Base-by-base conservation (phyloP, 2,797 vertebrate species). In the Acanthurus leucopareius region DNA sequence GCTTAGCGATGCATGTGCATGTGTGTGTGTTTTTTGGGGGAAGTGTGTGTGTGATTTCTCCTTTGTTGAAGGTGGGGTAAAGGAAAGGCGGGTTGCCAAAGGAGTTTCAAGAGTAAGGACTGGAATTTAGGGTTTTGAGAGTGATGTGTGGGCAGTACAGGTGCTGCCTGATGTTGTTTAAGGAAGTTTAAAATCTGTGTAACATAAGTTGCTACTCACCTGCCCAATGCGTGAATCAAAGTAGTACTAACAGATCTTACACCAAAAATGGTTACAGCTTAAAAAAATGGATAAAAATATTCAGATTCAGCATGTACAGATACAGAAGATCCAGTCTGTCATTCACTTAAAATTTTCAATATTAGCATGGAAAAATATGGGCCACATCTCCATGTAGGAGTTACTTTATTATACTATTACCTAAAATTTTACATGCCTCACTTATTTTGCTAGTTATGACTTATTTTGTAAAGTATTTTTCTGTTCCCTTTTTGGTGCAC, bases 1-100 rank as follows among this genome's bases (percentile, higher is more conserved):
- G 93, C 87, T 93, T 87, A 66, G 83, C 75, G 90, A 91, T 86
- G 83, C 79, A 44, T 78, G 85, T 71, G 80, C 14, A 6, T 79
- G 69, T 59, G 76, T 67, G 64, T 83, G 68, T 76, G 59, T 73
- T 75, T 65, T 57, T 67, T 38, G 61, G 49, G 25, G 44, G 25
- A 22, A 13, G 73, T 85, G 75, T 68, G 84, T 74, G 78, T 86
- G 32, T 35, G 32, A 35, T 69, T 82, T 64, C 63, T 54, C 56
- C 40, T 86, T 88, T 82, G 79, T 79, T 80, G 57, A 76, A 79
- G 66, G 76, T 77, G 67, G 83, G 58, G 74, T 82, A 65, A 52
- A 63, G 63, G 73, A 64, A 35, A 58, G 73, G 75, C 10, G 15
- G 57, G 56, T 64, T 75, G 59, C 48, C 19, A 20, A 65, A 65